Evolutionary conservation across 2,113 vertebrate genomes (phyloP).

Genomic region (Crotophaga sulcirostris): DNA sequence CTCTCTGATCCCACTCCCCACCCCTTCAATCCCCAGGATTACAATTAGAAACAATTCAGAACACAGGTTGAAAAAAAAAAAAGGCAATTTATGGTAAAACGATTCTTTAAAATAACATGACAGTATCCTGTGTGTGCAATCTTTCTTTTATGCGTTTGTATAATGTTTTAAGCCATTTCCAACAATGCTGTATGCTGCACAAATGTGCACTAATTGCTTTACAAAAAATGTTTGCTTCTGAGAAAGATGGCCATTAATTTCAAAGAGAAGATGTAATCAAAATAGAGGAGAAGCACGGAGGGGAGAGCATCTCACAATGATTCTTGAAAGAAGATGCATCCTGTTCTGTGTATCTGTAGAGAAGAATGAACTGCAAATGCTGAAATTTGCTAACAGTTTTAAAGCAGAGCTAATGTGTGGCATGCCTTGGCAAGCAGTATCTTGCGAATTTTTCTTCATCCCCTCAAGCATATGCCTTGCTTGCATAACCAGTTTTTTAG

Average conservation of each 20-base stretch:
- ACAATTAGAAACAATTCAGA: not conserved
- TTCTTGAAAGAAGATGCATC: slow-evolving; percentile 9
- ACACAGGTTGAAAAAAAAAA: not conserved
- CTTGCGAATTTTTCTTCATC: slow-evolving; percentile 64
- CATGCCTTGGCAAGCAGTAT: slow-evolving; percentile 57
- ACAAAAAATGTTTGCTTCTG: not conserved
- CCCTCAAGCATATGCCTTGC: slow-evolving; percentile 59
- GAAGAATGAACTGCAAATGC: slow-evolving; percentile 39
- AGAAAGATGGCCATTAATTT: slow-evolving; percentile 7
- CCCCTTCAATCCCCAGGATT: not conserved
- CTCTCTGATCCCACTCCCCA: not conserved
- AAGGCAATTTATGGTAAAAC: not conserved
- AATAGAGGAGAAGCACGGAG: not conserved
- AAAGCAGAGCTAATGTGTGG: slow-evolving; percentile 63
- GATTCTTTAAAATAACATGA: not conserved
- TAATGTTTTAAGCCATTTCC: not conserved
- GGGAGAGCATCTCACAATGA: not conserved
- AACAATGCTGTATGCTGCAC: not conserved
- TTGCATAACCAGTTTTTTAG: slow-evolving; percentile 67
- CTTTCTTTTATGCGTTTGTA: not conserved
- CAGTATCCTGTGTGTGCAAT: not conserved
- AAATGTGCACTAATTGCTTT: not conserved
- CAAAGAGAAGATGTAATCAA: not conserved
- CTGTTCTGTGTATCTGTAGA: not conserved
- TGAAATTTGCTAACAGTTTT: slow-evolving; percentile 59